A percentile compares a stretch with the other conserved stretches of the same genome.
Evolutionary conservation across 2,113 vertebrate genomes (phyloP).

Genomic region (Sitta europaea): DNA sequence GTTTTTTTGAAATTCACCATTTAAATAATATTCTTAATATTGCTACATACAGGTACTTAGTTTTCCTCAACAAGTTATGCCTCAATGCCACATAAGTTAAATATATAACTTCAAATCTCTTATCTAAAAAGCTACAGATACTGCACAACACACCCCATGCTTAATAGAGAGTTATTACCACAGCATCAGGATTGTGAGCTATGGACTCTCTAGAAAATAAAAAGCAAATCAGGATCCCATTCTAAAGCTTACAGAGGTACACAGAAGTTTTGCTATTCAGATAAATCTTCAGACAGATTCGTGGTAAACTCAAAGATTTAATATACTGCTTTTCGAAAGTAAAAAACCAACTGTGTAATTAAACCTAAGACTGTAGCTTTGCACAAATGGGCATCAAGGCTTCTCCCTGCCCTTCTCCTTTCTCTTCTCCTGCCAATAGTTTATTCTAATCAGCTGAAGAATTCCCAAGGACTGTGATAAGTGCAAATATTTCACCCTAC

Average conservation of each 20-base stretch:
- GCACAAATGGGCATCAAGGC: neutral
- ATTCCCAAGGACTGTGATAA: constrained; percentile 3
- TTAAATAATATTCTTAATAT: neutral
- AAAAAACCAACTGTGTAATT: neutral
- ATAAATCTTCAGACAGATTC: neutral
- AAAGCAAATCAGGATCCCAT: neutral
- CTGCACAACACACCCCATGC: neutral
- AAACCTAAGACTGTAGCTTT: neutral
- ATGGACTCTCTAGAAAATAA: neutral
- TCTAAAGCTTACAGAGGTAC: neutral
- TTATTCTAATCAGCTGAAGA: neutral
- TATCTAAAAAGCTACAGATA: neutral
- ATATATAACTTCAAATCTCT: neutral
- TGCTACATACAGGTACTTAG: neutral
- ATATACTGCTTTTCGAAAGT: neutral
- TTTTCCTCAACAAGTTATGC: neutral
- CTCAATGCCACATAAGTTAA: neutral
- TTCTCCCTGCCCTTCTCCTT: neutral
- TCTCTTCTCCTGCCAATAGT: neutral
- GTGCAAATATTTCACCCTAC: constrained; percentile 29
- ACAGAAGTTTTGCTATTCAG: neutral
- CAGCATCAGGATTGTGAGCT: neutral
- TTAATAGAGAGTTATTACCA: neutral
- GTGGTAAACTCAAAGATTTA: neutral
- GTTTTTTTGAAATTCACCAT: neutral